Base-by-base conservation (phyloP, 2,113 vertebrate genomes). In the Xyliphius kryptos region DNA sequence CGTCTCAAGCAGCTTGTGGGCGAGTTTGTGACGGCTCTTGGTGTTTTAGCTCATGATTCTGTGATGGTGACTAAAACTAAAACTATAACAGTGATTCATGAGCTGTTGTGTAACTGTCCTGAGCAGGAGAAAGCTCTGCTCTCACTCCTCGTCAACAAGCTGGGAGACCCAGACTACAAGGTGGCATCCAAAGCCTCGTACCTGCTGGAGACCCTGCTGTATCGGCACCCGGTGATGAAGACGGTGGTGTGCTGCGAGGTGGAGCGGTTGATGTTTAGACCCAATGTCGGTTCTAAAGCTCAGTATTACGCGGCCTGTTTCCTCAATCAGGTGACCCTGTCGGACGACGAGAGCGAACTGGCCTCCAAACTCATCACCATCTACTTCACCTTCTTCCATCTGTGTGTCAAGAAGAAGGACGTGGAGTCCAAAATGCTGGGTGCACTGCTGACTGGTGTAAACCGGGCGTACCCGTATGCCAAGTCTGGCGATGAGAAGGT, bases 231-330 rank as follows among this genome's bases (percentile, higher is more conserved):
- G 61, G 94, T 94, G 73, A 99, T 99, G 96, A 96, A 95, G 81
- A 83, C 56, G 21, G 87, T 97, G 22, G 93, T 98, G 60, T 96
- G 92, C 76, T 73, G 76, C 7, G 96, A 99, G 82, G 86, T 97
- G 56, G 94, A 98, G 88, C 86, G 91, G 19, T 89, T 99, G 26
- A 79, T 99, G 71, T 96, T 93, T 76, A 84, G 96, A 15, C 76
- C 95, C 58, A 97, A 98, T 76, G 82, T 99, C 61, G 85, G 82
- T 6, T 1, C 82, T 13, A 95, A 95, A 77, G 91, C 94, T 1
- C 96, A 98, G 0, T 99, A 99, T 77, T 97, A 99, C 0, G 89
- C 89, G 15, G 52, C 94, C 44, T 98, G 95, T 82, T 98, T 99
- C 84, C 87, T 99, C 55, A 97, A 91, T 76, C 94, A 97, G 79